Percentiles rank a stretch among this genome's conserved stretches.
Conservation (phyloP, 2,113 vertebrate species). For the Oryzias melastigma region DNA sequence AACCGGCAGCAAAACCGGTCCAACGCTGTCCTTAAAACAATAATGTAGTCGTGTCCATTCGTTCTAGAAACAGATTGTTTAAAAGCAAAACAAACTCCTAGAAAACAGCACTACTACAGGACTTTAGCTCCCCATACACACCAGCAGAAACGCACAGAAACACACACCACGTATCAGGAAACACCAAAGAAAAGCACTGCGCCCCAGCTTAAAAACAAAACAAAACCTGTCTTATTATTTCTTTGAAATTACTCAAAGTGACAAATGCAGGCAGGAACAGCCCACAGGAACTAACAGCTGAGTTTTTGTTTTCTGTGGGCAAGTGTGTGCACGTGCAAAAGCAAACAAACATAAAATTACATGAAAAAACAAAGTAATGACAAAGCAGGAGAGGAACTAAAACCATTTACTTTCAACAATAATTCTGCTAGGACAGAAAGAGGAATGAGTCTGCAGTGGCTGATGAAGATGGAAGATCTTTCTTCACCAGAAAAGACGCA, state of each 20-base stretch:
- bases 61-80: too few relatives aligned
- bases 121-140: too few relatives aligned
- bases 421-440: neutral
- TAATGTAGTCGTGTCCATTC: too few relatives aligned
- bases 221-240: constrained; percentile 1
- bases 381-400: neutral
- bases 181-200: constrained; percentile 11
- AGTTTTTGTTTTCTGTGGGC: constrained; percentile 6
- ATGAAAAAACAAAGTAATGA: constrained; percentile 6
- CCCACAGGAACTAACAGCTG: constrained; percentile 3
- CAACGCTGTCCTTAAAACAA: too few relatives aligned
- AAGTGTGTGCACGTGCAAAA: constrained; percentile 7
- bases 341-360: neutral
- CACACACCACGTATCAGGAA: neutral
- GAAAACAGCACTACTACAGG: too few relatives aligned
- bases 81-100: too few relatives aligned
- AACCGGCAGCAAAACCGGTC: too few relatives aligned
- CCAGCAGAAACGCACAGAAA: too few relatives aligned
- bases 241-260: constrained; percentile 3
- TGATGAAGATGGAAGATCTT: too few relatives aligned
- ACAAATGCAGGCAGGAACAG: constrained; percentile 5
- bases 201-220: constrained; percentile 13
- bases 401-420: neutral
- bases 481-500: too few relatives aligned
- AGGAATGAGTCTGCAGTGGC: neutral